A percentile compares a stretch with the other conserved stretches of the same genome.
These are phyloP conservation scores for Caenorhabditis sinica DNA, from an alignment of 2,888 invertebrate species.

Conservation along the genomic window DNA sequence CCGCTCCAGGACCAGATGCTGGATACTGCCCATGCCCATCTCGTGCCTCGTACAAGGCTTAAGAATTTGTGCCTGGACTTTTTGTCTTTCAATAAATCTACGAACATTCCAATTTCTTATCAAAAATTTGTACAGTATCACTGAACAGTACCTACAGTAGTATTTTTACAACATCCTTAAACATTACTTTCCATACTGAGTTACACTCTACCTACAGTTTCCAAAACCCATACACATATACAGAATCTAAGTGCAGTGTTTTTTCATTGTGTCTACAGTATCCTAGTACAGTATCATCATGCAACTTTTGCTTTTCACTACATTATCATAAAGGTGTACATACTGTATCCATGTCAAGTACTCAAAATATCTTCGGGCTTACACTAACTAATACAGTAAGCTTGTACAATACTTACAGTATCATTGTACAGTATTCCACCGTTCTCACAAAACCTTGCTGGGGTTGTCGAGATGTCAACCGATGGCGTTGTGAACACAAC, in stretches of 20 bases:
- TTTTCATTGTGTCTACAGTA: conserved; percentile 30
- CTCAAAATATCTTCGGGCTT: no score
- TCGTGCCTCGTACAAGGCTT: conserved; percentile 63
- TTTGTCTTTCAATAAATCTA: conserved; percentile 18
- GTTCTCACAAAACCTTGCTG: conserved; percentile 71
- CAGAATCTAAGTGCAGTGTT: no score
- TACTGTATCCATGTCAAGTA: no score
- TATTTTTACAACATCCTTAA: no score
- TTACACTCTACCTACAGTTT: no score
- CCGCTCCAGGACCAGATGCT: conserved; percentile 71
- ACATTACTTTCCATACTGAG: no score
- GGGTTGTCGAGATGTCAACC: conserved; percentile 51
- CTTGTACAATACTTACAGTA: conserved; percentile 47
- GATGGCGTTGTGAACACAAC: conserved; percentile 48
- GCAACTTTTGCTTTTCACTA: no score
- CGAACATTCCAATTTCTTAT: conserved; percentile 4
- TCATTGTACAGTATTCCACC: conserved; percentile 69
- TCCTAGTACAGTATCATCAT: conserved; percentile 65
- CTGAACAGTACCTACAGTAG: no score
- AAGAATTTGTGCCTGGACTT: neutral
- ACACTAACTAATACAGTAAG: no score
- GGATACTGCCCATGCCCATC: conserved; percentile 73
- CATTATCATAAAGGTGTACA: no score
- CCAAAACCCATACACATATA: no score
- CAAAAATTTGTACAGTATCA: no score